These are phyloP conservation scores for Nasonia longicornis DNA, from an alignment of 1,140 invertebrate species.

Conservation along the genomic window DNA sequence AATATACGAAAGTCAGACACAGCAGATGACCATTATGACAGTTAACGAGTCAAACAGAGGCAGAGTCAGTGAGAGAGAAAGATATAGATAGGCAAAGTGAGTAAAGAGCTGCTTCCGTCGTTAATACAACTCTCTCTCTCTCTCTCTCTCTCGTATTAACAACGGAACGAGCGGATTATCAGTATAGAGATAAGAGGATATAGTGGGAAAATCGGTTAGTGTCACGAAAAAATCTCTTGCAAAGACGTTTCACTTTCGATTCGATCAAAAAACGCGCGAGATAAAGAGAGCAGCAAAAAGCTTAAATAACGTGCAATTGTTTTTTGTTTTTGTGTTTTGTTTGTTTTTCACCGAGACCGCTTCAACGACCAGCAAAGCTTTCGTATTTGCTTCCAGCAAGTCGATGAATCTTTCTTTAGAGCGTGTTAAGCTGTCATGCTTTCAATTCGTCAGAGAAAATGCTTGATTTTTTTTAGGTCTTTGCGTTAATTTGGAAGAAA, in stretches of 20 bases:
- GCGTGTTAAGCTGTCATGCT: conserved; percentile 3
- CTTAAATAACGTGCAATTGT: conserved; percentile 59
- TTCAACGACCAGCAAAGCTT: conserved; percentile 53
- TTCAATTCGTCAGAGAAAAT: neutral
- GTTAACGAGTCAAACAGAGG: conserved; percentile 12
- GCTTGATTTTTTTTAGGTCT: neutral
- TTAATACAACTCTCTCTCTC: neutral
- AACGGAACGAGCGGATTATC: too few species aligned
- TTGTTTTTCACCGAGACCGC: conserved; percentile 28
- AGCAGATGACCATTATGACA: conserved; percentile 43
- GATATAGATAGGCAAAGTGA: neutral
- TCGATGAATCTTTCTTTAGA: conserved; percentile 53
- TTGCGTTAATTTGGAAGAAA: neutral
- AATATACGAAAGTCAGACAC: conserved; percentile 68
- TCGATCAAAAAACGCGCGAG: neutral
- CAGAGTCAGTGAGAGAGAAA: conserved; percentile 19
- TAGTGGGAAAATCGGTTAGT: neutral
- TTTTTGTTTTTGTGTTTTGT: neutral
- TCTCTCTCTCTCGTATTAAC: too few species aligned
- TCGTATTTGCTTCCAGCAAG: conserved; percentile 50
- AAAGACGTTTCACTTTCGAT: conserved; percentile 54
- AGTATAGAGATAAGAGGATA: too few species aligned
- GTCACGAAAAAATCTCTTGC: conserved; percentile 18
- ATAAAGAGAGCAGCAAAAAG: conserved; percentile 55
- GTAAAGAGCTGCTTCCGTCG: neutral